These are phyloP conservation scores for Cantharis rustica DNA, from an alignment of 2,888 invertebrate species.

Conservation along the genomic window DNA sequence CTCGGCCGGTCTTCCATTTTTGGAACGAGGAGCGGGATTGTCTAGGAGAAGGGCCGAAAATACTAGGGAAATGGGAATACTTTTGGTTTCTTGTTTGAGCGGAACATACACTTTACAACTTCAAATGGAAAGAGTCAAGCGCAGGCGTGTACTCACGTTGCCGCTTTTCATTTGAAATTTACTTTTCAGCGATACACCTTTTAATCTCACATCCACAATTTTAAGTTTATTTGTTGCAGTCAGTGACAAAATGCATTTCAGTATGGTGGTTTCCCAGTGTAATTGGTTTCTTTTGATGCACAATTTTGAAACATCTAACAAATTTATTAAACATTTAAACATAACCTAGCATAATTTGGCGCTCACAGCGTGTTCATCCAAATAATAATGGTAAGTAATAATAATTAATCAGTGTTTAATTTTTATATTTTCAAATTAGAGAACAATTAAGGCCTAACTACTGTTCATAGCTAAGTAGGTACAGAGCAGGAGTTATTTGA, in stretches of 20 bases:
- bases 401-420: background rate
- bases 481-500: background rate
- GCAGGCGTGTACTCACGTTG: constrained; percentile 46
- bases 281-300: background rate
- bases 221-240: background rate
- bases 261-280: background rate
- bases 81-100: constrained; percentile 22
- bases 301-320: background rate
- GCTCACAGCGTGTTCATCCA: background rate
- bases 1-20: constrained; percentile 66
- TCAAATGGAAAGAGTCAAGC: constrained; percentile 30
- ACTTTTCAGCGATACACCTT: background rate
- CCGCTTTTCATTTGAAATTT: constrained; percentile 34
- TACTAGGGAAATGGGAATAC: constrained; percentile 39
- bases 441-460: background rate
- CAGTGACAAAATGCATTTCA: background rate
- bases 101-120: constrained; percentile 25
- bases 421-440: background rate
- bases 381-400: background rate
- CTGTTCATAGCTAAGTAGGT: background rate
- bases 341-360: background rate
- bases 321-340: background rate
- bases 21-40: constrained; percentile 59
- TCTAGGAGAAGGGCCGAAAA: constrained; percentile 49
- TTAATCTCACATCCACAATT: background rate